Percentiles rank a stretch among this genome's conserved stretches.
Evolutionary conservation across 2,113 vertebrate genomes (phyloP).

Genomic region (Urocynchramus pylzowi): DNA sequence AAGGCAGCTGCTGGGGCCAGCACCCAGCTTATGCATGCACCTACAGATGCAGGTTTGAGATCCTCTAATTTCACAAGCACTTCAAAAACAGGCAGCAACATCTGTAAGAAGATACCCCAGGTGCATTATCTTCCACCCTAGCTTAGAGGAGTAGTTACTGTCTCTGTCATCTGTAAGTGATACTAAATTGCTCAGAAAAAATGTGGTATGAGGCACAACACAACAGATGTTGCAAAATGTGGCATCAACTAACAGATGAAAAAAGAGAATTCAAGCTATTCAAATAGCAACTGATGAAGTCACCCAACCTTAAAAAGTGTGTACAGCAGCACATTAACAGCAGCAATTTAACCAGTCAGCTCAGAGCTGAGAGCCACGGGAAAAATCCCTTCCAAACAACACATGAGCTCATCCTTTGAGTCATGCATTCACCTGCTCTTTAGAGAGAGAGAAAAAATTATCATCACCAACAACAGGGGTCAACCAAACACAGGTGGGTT

Average conservation of each 20-base stretch:
- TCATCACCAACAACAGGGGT: background rate
- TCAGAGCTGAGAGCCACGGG: background rate
- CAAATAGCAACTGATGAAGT: slow-evolving; percentile 1
- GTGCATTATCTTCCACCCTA: background rate
- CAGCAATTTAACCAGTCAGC: background rate
- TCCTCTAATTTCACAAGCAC: background rate
- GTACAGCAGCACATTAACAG: slow-evolving; percentile 17
- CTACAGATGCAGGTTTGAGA: background rate
- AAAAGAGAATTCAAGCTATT: background rate
- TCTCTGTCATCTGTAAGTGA: background rate
- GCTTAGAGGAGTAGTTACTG: background rate
- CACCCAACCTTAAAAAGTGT: slow-evolving; percentile 3
- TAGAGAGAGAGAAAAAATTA: background rate
- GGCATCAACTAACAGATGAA: background rate
- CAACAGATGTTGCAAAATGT: background rate
- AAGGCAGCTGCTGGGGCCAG: background rate
- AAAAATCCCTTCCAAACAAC: slow-evolving; percentile 25
- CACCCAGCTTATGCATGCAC: fast-evolving
- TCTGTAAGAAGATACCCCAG: background rate
- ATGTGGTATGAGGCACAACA: background rate
- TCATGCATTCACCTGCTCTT: background rate
- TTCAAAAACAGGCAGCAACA: background rate
- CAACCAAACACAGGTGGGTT: background rate
- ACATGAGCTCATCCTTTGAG: slow-evolving; percentile 36
- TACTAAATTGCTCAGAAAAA: background rate